Conservation (phyloP, 2,797 vertebrate species). For the Acanthornis magna region DNA sequence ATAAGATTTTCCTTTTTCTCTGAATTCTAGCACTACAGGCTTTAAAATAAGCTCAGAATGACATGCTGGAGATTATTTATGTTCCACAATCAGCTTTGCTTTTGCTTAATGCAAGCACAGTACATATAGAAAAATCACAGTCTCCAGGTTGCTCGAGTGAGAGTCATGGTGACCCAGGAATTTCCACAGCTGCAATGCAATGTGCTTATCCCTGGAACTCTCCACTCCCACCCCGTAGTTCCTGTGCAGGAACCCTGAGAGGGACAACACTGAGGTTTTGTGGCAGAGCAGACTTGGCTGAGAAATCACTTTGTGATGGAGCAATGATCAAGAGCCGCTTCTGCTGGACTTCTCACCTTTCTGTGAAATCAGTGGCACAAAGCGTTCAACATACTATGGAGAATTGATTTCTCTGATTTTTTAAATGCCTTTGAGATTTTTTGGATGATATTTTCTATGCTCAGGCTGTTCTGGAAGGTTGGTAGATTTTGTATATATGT, state of each 20-base stretch:
- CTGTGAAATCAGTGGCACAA: not conserved
- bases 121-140: not conserved
- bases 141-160: not conserved
- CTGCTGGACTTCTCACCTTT: not conserved
- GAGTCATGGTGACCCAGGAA: not conserved
- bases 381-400: not conserved
- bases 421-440: not conserved
- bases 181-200: not conserved
- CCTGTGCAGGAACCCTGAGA: not conserved
- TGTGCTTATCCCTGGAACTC: accelerated
- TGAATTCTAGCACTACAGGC: not conserved
- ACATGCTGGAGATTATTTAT: not conserved
- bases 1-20: not conserved
- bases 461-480: not conserved
- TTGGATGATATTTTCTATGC: not conserved
- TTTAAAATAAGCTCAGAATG: not conserved
- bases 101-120: not conserved
- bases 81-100: not conserved
- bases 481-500: not conserved
- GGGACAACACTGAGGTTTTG: not conserved
- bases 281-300: not conserved
- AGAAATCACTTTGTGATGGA: not conserved
- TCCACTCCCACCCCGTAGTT: accelerated
- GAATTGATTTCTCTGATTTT: not conserved
- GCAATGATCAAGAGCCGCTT: not conserved